These are phyloP conservation scores for Cepaea hortensis DNA, from an alignment of 2,888 invertebrate genomes.

Conservation along the genomic window DNA sequence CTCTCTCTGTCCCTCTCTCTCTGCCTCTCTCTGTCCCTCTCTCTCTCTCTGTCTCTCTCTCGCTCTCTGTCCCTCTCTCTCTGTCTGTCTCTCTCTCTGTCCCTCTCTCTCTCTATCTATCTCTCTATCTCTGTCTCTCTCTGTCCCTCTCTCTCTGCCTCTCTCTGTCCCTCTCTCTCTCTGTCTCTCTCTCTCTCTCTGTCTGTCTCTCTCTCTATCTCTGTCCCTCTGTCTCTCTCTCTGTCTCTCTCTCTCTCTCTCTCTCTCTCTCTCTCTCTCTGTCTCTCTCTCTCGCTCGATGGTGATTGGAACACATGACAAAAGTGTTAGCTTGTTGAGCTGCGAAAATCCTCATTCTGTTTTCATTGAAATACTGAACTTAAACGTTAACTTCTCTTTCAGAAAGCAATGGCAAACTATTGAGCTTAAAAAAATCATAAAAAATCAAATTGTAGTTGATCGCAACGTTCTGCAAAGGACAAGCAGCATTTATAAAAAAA, in stretches of 20 bases:
- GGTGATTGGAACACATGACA: too few species aligned
- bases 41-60: too few species aligned
- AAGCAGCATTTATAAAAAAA: too few species aligned
- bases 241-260: neutral
- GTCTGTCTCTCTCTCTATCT: neutral
- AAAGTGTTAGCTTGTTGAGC: too few species aligned
- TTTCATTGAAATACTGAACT: too few species aligned
- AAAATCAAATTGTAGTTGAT: too few species aligned
- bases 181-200: slow-evolving; percentile 19
- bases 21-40: neutral
- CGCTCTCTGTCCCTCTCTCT: neutral
- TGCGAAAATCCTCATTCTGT: too few species aligned
- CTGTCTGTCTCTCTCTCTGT: neutral
- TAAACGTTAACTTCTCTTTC: too few species aligned
- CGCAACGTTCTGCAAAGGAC: too few species aligned
- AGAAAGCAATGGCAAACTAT: too few species aligned
- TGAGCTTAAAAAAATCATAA: too few species aligned
- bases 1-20: neutral
- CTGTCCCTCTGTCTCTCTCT: slow-evolving; percentile 8
- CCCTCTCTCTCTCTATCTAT: neutral
- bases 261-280: too few species aligned
- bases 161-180: slow-evolving; percentile 24
- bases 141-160: neutral
- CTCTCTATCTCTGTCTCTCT: neutral
- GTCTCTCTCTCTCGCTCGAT: neutral